Percentiles rank a stretch among this genome's conserved stretches.
These are phyloP conservation scores for Aurelia aurita DNA, from an alignment of 30 jellyfish, hydroid and myxozoan genomes.

Conservation along the genomic window DNA sequence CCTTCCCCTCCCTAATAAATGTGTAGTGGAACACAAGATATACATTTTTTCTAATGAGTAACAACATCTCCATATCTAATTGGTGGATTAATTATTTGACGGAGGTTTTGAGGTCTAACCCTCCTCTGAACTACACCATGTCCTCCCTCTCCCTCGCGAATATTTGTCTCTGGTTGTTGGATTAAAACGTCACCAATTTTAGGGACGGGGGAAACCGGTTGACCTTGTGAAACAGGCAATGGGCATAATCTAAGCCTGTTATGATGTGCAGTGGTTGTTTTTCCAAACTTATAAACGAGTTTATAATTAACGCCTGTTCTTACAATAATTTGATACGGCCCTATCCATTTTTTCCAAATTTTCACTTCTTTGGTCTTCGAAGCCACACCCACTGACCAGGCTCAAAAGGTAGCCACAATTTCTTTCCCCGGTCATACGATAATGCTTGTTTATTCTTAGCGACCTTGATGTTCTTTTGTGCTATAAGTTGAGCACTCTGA, in stretches of 20 bases:
- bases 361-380: constrained; percentile 51
- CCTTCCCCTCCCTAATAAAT: no score
- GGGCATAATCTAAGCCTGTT: constrained; percentile 55
- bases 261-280: constrained; percentile 43
- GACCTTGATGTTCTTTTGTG: constrained; percentile 9
- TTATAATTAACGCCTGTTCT: constrained; percentile 42
- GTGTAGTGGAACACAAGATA: no score
- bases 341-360: constrained; percentile 46
- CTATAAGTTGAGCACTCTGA: constrained; percentile 35
- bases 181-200: constrained; percentile 41
- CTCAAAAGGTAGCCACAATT: constrained; percentile 39
- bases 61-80: constrained; percentile 58
- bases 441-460: constrained; percentile 59
- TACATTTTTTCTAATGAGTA: neutral
- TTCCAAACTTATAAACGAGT: constrained; percentile 37
- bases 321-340: constrained; percentile 50
- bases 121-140: neutral
- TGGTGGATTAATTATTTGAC: constrained; percentile 57
- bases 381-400: constrained; percentile 63
- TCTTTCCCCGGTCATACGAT: constrained; percentile 36
- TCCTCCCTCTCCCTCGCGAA: constrained; percentile 4
- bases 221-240: constrained; percentile 47
- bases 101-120: constrained; percentile 62
- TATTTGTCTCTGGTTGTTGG: constrained; percentile 24
- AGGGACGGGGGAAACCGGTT: constrained; percentile 41